Conservation (phyloP, 2,888 invertebrate genomes). For the Xestia sexstrigata region DNA sequence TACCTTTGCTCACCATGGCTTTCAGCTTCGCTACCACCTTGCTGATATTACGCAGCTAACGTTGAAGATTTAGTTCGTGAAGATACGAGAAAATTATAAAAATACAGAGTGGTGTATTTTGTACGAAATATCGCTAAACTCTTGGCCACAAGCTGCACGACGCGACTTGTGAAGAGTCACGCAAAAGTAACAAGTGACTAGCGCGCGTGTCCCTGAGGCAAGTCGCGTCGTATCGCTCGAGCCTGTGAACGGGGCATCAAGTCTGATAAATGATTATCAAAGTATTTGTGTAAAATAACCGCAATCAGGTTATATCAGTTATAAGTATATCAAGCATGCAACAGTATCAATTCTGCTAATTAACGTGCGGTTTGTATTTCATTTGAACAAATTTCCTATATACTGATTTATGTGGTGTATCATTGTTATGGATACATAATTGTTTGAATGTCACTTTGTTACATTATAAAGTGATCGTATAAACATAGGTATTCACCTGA, state of each 20-base stretch:
- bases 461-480: neutral
- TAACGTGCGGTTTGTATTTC: slow-evolving; percentile 18
- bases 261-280: neutral
- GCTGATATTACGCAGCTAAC: too few species aligned
- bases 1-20: neutral
- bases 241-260: neutral
- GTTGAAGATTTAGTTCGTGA: neutral
- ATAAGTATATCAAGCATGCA: neutral
- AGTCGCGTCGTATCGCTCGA: neutral
- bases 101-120: neutral
- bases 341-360: slow-evolving; percentile 15
- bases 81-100: neutral
- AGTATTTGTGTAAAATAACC: neutral
- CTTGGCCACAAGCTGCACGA: neutral
- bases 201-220: neutral
- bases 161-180: neutral
- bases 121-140: neutral
- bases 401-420: slow-evolving; percentile 11
- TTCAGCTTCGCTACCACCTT: neutral
- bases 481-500: neutral
- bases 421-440: neutral
- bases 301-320: neutral
- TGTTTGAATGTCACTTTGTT: neutral
- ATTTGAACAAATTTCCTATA: slow-evolving; percentile 14
- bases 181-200: neutral